phyloP scores from a whole-genome alignment of 2,113 vertebrate genomes.

The Pungitius pungitius region DNA sequence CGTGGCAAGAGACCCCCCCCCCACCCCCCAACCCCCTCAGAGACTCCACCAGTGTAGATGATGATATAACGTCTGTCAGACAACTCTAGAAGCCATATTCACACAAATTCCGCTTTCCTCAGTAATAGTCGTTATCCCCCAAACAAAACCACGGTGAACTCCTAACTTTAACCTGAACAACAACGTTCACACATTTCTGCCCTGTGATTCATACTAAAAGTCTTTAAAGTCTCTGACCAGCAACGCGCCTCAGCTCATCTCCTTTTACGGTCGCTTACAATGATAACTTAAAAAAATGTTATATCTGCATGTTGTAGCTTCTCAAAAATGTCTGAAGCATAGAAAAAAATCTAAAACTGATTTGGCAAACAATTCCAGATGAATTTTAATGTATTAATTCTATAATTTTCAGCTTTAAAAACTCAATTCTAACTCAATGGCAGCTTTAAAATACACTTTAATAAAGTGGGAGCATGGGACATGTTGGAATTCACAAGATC shows the following conservation, averaged over 20 bases:
- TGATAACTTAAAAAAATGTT: neutral
- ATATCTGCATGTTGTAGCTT: neutral
- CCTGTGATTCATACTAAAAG: neutral
- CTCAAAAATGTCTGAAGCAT: neutral
- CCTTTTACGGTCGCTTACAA: neutral
- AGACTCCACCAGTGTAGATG: neutral
- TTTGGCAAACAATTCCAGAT: no score
- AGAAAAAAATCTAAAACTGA: neutral
- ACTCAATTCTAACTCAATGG: neutral
- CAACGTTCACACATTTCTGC: conserved; percentile 3
- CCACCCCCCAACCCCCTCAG: neutral
- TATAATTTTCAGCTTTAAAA: neutral
- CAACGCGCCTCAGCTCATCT: neutral
- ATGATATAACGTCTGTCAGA: neutral
- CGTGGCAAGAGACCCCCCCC: neutral
- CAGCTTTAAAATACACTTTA: neutral
- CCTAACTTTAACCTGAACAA: neutral
- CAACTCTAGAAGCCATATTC: neutral
- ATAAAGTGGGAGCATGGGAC: neutral
- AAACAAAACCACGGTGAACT: neutral
- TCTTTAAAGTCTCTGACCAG: conserved; percentile 8
- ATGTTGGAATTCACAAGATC: conserved; percentile 9
- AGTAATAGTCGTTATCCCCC: neutral
- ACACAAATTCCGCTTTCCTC: neutral
- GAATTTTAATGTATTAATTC: neutral